Evolutionary conservation across 2,113 vertebrate genomes (phyloP).

Genomic region (Forbesichthys papilliferus): DNA sequence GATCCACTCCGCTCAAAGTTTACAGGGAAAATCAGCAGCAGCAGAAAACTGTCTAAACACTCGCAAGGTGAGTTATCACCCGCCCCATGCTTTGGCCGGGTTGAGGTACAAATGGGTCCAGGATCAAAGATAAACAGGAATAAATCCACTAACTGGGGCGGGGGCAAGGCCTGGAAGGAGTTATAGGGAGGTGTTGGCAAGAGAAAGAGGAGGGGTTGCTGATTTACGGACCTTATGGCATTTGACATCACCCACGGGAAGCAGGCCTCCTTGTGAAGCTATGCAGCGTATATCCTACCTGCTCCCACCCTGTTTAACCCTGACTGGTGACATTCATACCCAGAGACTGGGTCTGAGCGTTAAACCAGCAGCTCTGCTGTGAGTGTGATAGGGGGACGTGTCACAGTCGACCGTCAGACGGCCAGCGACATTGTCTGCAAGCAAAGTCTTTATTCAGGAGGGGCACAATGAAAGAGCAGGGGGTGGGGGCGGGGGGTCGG

Average conservation of each 20-base stretch:
- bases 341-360: conserved; percentile 50
- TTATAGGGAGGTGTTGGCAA: conserved; percentile 50
- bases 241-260: conserved; percentile 59
- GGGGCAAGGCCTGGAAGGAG: conserved; percentile 57
- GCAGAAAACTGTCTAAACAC: conserved; percentile 73
- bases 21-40: conserved; percentile 69
- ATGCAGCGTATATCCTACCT: conserved; percentile 25
- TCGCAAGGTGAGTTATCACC: conserved; percentile 67
- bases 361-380: conserved; percentile 36
- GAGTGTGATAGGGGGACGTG: conserved; percentile 36
- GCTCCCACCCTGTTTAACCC: conserved; percentile 53
- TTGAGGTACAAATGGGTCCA: conserved; percentile 63
- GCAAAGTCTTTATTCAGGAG: conserved; percentile 38
- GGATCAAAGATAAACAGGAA: conserved; percentile 79
- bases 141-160: conserved; percentile 58
- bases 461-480: conserved; percentile 8
- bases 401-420: conserved; percentile 38
- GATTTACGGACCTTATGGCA: conserved; percentile 71
- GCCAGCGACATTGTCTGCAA: conserved; percentile 50
- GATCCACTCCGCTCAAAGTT: conserved; percentile 64
- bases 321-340: conserved; percentile 54
- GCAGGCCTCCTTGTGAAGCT: conserved; percentile 59
- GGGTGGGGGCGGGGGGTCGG: not conserved
- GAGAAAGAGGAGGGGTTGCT: conserved; percentile 33
- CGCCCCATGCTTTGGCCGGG: conserved; percentile 55